Base-by-base conservation (phyloP, 2,113 vertebrate species). In the Stigmatopora nigra region DNA sequence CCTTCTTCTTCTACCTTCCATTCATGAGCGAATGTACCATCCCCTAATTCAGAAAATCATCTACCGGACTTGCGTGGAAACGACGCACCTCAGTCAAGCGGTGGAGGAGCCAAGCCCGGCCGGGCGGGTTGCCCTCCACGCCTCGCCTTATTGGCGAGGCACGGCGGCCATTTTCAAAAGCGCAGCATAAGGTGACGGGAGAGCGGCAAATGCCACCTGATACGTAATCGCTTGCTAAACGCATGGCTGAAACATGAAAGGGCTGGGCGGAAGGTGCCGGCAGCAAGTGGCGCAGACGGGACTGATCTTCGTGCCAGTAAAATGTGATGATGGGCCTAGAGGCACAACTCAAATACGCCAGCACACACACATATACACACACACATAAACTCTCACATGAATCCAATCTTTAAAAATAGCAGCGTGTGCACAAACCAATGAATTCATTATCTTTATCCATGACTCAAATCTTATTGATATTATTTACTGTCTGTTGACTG, bases 201-300 rank as follows among this genome's bases (percentile, higher is more conserved):
- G 82, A 73, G 71, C 78, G 78, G 80, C 73, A 75, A 60, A 62
- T 48, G 81, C 81, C 81, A 87, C 84, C 82, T 82, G 87, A 90
- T 87, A 87, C 47, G 31, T 68, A 82, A 82, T 78, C 78, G 47
- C 78, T 76, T 22, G 74, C 81, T 79, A 78, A 78, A 84, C 78
- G 81, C 82, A 83, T 82, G 78, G 70, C 48, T 22, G 46, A 67
- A 55, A 76, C 84, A 87, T 89, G 82, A 88, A 88, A 86, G 83
- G 4, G 48, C 65, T 20, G 58, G 16, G 64, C 48, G 41, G 66
- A 8, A 55, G 63, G 72, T 5, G 55, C n/a, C 53, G 13, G 35
- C 61, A 64, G 64, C 41, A 69, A 4, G 31, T 1, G 68, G 69
- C 61, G 31, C 31, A 49, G 63, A 72, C 64, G 53, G 58, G 68